Evolutionary conservation across 2,888 invertebrate genomes (phyloP), one percentile per base, ranked within the genome.

Genomic region (Willowsia nigromaculata): DNA sequence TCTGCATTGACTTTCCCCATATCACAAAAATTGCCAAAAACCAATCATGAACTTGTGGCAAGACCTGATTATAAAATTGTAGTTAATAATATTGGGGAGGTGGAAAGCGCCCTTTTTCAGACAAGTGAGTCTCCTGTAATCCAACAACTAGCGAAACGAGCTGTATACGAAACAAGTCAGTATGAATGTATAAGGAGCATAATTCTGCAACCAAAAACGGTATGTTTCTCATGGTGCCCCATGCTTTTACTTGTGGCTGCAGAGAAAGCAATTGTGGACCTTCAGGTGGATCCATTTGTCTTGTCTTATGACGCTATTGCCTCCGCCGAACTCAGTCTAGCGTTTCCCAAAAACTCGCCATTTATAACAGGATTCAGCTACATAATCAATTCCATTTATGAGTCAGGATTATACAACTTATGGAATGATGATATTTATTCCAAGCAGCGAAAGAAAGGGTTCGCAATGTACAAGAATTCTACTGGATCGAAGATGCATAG

Each of bases 181-280:
- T 59, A 82, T 74, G 87, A 71, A 18, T 87, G 87, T 40, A 62
- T 87, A 13, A 22, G 43, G 53, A 27, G 15, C 1, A 33, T 59
- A 15, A 74, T 82, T 59, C 59, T 74, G 1, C 22, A 82, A 0
- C n/a, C n/a, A 1, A 87, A 87, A 82, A 82, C 71, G 2, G 87
- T 87, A 5, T 87, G 87, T 18, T 82, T 59, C 65, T 81, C 81
- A 43, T 87, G 87, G 87, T 87, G 56, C 74, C 81, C 87, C 25
- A 43, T 87, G 18, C 50, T 82, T 1, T 18, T 43, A 2, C 62
- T 71, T 30, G 43, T 74, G 11, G 59, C 50, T 5, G 71, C 87
- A 33, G 81, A 81, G 56, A 71, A 71, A 59, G 30, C 50, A 0
- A 56, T 40, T 30, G 81, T 82, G 11, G 87, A 87, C 22, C 13